Evolutionary conservation across 1,140 invertebrate genomes (phyloP).

Genomic region (Campoletis sonorensis): DNA sequence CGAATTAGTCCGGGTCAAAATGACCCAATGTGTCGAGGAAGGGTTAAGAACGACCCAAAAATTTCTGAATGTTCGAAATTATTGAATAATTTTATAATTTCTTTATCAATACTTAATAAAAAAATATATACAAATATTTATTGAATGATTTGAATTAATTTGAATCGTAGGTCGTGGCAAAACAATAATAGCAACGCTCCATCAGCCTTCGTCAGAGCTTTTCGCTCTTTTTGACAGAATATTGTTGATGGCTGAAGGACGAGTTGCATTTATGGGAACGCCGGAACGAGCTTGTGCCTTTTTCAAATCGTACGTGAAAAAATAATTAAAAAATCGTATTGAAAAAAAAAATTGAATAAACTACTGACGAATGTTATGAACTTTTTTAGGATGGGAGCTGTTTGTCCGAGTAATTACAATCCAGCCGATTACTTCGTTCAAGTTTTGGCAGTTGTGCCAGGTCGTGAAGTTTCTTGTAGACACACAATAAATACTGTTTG

Average conservation of each 20-base stretch:
- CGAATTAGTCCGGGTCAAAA: too few species aligned
- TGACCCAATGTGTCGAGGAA: too few species aligned
- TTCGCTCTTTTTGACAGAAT: conserved; percentile 95
- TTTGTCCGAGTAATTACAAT: conserved; percentile 93
- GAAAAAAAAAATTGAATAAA: conserved; percentile 30
- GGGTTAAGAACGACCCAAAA: too few species aligned
- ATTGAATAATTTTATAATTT: too few species aligned
- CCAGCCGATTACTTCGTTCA: conserved; percentile 98
- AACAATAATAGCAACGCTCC: conserved; percentile 95
- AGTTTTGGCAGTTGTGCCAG: conserved; percentile 91
- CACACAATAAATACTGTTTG: conserved; percentile 88
- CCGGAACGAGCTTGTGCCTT: conserved; percentile 87
- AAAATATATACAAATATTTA: too few species aligned
- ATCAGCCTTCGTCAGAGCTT: conserved; percentile 96
- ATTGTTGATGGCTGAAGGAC: conserved; percentile 93
- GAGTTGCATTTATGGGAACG: conserved; percentile 93
- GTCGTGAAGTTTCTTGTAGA: conserved; percentile 84
- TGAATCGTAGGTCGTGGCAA: conserved; percentile 80
- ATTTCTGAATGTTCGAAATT: too few species aligned
- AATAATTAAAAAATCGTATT: background rate
- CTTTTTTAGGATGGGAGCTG: conserved; percentile 81
- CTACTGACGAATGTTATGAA: background rate
- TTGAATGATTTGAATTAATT: background rate
- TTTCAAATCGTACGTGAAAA: conserved; percentile 85
- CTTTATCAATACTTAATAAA: too few species aligned